Base-by-base conservation (phyloP, 2,888 invertebrate species). In the Calameuta filiformis region DNA sequence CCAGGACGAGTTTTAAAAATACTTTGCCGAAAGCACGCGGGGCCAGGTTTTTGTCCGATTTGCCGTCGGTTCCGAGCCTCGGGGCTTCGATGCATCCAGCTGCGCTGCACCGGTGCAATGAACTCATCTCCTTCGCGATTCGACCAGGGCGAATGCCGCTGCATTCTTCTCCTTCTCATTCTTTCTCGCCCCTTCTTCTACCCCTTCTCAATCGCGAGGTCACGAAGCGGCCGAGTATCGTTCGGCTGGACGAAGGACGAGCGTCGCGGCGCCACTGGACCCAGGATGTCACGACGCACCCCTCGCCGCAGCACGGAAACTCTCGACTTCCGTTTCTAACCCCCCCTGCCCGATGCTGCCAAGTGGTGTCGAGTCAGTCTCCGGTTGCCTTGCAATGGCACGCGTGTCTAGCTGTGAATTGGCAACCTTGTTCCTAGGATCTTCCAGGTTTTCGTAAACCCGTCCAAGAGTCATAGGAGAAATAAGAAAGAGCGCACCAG, bases 1-100 rank as follows among this genome's bases (percentile, higher is more conserved):
- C 73, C 69, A 78, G 82, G 84, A 83, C 85, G 84, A 86, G 87
- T 86, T 86, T 87, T 86, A 86, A 87, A 87, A 86, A 87, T 87
- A 86, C 86, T 81, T 83, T 82, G 78, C 80, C 74, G 68, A 76
- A 73, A 76, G 68, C 73, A 12, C 34, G 74, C 84, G 80, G 78
- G 75, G 35, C 35, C 78, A 76, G 75, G 75, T 84, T 84, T 86
- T 87, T 84, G 80, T 82, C 75, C 81, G 82, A 83, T 83, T 85
- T 85, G 84, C 85, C 87, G 85, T 84, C 86, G 81, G 84, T 83
- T 79, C 76, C 68, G 73, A 15, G 69, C 31, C 76, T 77, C 79
- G 35, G 76, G 75, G 71, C 76, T 69, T 73, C 68, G 73, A 35
- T 73, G 71, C 30, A n/a, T 15, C 73, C 73, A 73, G 69, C 69